phyloP scores from a whole-genome alignment of 2,113 vertebrate species.

The Dicaeum eximium region DNA sequence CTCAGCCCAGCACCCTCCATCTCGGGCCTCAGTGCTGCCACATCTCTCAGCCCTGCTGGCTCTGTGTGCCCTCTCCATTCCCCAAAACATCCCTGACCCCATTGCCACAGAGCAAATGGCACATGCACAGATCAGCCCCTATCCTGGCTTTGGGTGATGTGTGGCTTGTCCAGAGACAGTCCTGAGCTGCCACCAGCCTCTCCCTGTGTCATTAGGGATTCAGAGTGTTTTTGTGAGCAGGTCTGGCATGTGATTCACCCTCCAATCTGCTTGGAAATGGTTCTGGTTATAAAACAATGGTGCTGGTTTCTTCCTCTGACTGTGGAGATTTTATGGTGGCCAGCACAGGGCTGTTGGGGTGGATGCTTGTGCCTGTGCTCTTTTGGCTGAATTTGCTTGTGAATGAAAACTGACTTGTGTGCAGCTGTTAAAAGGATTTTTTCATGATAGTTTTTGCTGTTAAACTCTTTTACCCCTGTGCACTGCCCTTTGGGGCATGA shows the following conservation, averaged over 20 bases:
- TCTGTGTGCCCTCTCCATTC: background rate
- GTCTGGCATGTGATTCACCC: background rate
- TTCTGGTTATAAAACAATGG: background rate
- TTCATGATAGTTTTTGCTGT: background rate
- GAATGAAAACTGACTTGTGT: background rate
- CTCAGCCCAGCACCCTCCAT: background rate
- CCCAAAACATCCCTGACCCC: background rate
- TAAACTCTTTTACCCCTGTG: background rate
- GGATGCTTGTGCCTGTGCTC: accelerated
- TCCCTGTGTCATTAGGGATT: accelerated
- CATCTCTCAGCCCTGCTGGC: background rate
- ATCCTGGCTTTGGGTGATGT: background rate
- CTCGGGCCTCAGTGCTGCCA: accelerated
- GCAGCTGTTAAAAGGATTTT: background rate
- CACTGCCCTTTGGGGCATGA: background rate
- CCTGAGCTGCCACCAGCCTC: background rate
- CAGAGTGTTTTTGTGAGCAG: background rate
- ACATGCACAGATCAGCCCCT: background rate
- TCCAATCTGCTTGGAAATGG: background rate
- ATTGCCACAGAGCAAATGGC: background rate
- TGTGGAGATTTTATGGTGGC: background rate
- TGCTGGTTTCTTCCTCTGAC: background rate
- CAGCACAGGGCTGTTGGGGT: too few relatives aligned
- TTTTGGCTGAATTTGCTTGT: background rate
- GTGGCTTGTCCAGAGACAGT: background rate